Evolutionary conservation across 2,888 invertebrate genomes (phyloP), one percentile per base, ranked within the genome.

Genomic region (Lamellibrachia satsuma): DNA sequence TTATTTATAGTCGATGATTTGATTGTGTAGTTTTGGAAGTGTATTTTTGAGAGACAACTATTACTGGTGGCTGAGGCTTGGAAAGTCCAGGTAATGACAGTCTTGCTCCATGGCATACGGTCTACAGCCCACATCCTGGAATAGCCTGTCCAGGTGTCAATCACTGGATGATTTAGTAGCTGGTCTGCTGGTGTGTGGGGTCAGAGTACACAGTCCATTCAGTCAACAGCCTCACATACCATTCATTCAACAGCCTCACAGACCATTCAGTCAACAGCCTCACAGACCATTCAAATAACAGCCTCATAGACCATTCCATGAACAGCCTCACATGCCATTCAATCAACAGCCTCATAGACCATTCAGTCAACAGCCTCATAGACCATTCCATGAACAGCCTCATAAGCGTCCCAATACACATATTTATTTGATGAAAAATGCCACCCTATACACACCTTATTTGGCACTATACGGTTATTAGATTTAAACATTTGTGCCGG

Each of bases 1-100:
- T 22, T 75, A 75, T 75, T 75, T 75, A 15, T 75, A 75, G 75
- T 75, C 75, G 22, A 75, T 15, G 75, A 75, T 22, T 75, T 75
- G 75, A 75, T 75, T 75, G 75, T 75, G 75, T 15, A 75, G 75
- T 75, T 75, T 75, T 75, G 75, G 75, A 22, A 75, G 75, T 75
- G 22, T 75, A 15, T 15, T 22, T 15, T 75, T 75, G 75, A 75
- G 22, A 75, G 75, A 75, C 75, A 15, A 75, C 75, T 15, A 75
- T 75, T 75, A 75, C 75, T 22, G 22, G n/a, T 75, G 7, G 75
- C n/a, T 15, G 60, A 22, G 75, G 22, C 75, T 75, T 75, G 15
- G 22, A 15, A 15, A 75, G 75, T 75, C 6, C 3, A 3, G 11
- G 75, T 75, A 75, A 75, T 15, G 15, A 11, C 75, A 75, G 11